These are phyloP conservation scores for Myiotriccus ornatus DNA, from an alignment of 2,797 vertebrate species.

Conservation along the genomic window DNA sequence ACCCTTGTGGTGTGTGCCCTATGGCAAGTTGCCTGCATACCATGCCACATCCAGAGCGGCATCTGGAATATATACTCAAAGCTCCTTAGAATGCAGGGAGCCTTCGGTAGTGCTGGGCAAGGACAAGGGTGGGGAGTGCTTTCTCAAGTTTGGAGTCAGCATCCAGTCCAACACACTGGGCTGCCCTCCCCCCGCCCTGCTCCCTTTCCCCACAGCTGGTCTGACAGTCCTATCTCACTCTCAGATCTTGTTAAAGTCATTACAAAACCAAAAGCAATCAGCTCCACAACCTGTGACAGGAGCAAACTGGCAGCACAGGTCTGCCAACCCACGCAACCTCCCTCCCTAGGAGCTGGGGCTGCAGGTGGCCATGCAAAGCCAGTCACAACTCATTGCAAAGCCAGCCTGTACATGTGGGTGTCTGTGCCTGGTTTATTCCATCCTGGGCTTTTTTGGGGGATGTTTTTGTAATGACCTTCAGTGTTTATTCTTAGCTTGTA, in stretches of 20 bases:
- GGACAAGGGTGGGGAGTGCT: background rate
- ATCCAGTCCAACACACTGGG: background rate
- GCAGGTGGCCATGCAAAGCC: background rate
- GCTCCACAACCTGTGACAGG: fast-evolving
- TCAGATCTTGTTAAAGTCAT: background rate
- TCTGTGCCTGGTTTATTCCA: background rate
- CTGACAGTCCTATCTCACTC: background rate
- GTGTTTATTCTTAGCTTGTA: background rate
- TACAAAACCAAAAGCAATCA: background rate
- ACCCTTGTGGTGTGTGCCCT: background rate
- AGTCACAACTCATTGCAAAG: background rate
- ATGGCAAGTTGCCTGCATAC: background rate
- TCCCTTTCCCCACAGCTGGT: background rate
- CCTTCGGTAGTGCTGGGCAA: background rate
- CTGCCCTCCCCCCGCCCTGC: no score
- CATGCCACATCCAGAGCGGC: background rate
- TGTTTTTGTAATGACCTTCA: background rate
- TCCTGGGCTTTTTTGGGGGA: background rate
- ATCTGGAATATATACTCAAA: background rate
- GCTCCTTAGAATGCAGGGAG: background rate
- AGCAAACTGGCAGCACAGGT: fast-evolving
- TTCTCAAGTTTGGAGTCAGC: background rate
- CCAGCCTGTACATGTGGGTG: background rate
- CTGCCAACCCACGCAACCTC: background rate
- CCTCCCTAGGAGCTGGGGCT: background rate